Evolutionary conservation across 2,113 vertebrate species (phyloP), one percentile per base, ranked within the genome.

Genomic region (Corythoichthys haematopterus): DNA sequence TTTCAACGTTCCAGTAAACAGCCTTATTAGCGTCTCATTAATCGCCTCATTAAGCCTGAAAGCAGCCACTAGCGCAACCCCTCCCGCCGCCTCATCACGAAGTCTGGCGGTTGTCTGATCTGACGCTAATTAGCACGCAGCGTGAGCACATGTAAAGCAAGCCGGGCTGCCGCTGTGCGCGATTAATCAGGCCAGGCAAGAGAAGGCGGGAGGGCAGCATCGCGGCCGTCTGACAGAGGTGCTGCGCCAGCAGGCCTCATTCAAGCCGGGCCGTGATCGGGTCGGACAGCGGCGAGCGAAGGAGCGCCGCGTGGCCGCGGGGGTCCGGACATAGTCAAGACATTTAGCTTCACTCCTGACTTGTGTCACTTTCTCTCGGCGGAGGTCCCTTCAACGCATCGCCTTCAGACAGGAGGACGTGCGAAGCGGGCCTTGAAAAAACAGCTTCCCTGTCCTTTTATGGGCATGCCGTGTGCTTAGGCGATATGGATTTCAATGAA

Each of bases 281-380:
- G 78, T 84, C 75, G 62, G 90, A 90, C 89, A 91, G 87, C 71
- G 80, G 75, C 78, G 85, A 77, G 87, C 80, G 78, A 82, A 80
- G 81, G 81, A 80, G 80, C 70, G 82, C 35, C 50, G 68, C 46
- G 65, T 78, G 84, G 86, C 87, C 83, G 84, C 82, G 81, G 87
- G 82, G 80, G 75, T 73, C 76, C 58, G 84, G 88, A 90, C 86
- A 85, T 87, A 90, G 88, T 89, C 90, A 89, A 87, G 88, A 90
- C 85, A 88, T 90, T 91, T 90, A 91, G 88, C 88, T 90, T 91
- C 89, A 91, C 84, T 85, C 83, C 79, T 88, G 88, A 91, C 82
- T 87, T 74, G 78, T 90, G 90, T 88, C 90, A 90, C 88, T 90
- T 88, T 83, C 86, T 85, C 80, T 87, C 88, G 80, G 78, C 51